Evolutionary conservation across 35 echinoderm and acorn worm genomes (phyloP).

Genomic region (Lytechinus pictus): DNA sequence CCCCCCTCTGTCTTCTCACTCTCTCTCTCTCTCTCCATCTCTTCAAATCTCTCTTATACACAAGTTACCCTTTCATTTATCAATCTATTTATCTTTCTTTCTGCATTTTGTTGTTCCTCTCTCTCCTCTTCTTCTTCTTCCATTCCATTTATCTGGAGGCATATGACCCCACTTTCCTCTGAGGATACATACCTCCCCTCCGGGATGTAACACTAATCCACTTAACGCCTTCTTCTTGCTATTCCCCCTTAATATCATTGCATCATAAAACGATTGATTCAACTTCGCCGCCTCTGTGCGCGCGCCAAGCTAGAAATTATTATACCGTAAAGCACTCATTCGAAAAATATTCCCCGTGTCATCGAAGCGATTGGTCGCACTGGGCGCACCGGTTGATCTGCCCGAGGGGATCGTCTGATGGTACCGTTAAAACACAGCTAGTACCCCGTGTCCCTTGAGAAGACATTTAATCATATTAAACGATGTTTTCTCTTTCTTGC

Average conservation of each 20-base stretch:
- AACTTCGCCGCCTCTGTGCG: not conserved
- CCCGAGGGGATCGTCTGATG: not conserved
- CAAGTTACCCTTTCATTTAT: not conserved
- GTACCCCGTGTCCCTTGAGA: slow-evolving; percentile 21
- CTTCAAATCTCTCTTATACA: not conserved
- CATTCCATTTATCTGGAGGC: not conserved
- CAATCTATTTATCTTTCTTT: not conserved
- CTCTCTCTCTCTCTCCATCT: not conserved
- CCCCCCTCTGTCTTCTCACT: not conserved
- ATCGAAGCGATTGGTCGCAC: not conserved
- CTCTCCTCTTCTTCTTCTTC: not conserved
- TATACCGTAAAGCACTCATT: not conserved
- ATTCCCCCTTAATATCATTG: slow-evolving; percentile 17
- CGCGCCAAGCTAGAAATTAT: not conserved
- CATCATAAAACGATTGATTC: slow-evolving; percentile 38
- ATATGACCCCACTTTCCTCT: not conserved
- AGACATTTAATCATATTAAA: slow-evolving; percentile 27
- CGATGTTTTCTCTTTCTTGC: not conserved
- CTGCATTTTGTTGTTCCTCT: not conserved
- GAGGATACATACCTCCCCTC: not conserved
- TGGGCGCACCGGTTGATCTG: not conserved
- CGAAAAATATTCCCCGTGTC: not conserved
- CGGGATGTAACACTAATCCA: not conserved
- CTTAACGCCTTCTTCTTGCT: slow-evolving; percentile 1
- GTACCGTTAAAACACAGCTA: not conserved